Conservation (phyloP, 2,797 vertebrate genomes). For the Notoglanidium macrostoma region DNA sequence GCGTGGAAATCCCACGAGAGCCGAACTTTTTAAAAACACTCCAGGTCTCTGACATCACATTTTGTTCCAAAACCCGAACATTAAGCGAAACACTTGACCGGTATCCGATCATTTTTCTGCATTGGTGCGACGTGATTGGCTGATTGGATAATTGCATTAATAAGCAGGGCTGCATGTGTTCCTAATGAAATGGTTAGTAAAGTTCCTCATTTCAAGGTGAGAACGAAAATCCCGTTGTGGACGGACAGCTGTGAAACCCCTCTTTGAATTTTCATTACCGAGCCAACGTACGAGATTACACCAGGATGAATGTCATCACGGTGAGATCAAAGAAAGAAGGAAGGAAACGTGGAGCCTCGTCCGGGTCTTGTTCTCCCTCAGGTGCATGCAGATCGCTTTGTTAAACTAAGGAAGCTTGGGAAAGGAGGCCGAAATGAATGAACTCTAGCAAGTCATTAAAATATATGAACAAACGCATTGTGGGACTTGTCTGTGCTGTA, state of each 20-base stretch:
- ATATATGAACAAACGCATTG: not conserved
- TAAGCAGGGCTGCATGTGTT: not conserved
- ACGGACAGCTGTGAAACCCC: not conserved
- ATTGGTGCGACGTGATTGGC: not conserved
- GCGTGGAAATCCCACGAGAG: no score
- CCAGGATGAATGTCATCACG: conserved; percentile 25
- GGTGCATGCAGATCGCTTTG: conserved; percentile 7
- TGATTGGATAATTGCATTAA: not conserved
- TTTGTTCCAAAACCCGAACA: not conserved
- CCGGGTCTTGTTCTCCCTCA: not conserved
- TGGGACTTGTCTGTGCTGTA: not conserved
- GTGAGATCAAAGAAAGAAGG: conserved; percentile 26
- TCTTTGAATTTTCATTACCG: conserved; percentile 4
- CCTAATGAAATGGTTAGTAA: not conserved
- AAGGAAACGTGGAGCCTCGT: conserved; percentile 2
- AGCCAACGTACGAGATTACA: conserved; percentile 42
- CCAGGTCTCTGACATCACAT: not conserved
- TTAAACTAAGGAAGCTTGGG: conserved; percentile 11
- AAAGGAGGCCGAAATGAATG: conserved; percentile 11
- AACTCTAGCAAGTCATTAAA: conserved; percentile 3
- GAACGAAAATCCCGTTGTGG: not conserved
- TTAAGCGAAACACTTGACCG: no score
- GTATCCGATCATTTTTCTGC: not conserved
- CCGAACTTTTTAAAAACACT: no score
- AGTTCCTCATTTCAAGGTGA: not conserved